Percentiles rank a stretch among this genome's conserved stretches.
These are phyloP conservation scores for Tarsius wallacei DNA, from an alignment of 2,797 vertebrate genomes.

Conservation along the genomic window DNA sequence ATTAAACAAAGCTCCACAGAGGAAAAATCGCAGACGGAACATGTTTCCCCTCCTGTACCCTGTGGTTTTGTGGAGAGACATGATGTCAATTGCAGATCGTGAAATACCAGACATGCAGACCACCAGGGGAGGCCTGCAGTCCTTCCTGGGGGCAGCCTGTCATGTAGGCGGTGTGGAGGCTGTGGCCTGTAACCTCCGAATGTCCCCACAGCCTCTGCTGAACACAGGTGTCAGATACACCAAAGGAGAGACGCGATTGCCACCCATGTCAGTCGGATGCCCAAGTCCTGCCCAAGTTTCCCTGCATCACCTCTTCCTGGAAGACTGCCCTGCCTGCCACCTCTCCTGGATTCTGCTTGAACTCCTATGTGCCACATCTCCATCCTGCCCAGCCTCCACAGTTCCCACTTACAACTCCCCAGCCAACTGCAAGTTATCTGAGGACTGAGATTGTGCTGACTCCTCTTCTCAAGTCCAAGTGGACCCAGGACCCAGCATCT, in stretches of 20 bases:
- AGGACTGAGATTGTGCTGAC: neutral
- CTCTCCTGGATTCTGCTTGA: too few relatives aligned
- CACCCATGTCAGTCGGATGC: too few relatives aligned
- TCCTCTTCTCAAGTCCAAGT: neutral
- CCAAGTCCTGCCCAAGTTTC: neutral
- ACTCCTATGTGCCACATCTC: neutral
- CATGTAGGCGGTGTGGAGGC: neutral
- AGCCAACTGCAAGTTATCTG: neutral
- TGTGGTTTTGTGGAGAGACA: neutral
- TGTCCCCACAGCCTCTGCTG: neutral
- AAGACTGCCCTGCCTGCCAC: neutral
- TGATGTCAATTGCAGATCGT: neutral
- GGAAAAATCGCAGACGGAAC: neutral
- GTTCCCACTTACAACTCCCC: neutral
- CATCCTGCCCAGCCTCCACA: rapidly evolving
- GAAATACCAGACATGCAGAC: neutral
- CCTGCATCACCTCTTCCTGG: neutral
- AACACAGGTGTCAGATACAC: neutral
- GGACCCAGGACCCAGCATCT: neutral
- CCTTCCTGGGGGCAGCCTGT: neutral
- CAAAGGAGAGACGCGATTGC: rapidly evolving
- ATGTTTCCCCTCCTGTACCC: neutral
- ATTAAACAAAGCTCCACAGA: neutral
- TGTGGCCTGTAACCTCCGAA: rapidly evolving
- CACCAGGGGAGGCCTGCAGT: too few relatives aligned